These are phyloP conservation scores for Reinhardtius hippoglossoides DNA, from an alignment of 2,113 vertebrate genomes.

Conservation along the genomic window DNA sequence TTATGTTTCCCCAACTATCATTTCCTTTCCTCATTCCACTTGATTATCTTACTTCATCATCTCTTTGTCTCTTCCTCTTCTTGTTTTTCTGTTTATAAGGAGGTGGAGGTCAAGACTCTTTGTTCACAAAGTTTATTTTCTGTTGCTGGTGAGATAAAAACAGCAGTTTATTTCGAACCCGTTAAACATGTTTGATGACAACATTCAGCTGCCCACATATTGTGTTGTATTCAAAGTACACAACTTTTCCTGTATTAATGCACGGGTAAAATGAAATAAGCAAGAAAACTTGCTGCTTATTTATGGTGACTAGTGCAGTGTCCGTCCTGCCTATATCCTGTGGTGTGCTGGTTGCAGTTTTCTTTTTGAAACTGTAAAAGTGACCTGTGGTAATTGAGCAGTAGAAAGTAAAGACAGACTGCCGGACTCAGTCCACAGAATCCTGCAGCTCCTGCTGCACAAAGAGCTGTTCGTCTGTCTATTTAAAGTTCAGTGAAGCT, in stretches of 20 bases:
- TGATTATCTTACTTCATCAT: not conserved
- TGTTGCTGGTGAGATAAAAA: not conserved
- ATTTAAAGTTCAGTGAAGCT: too few species aligned
- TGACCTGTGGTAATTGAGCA: too few species aligned
- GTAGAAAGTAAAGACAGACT: too few species aligned
- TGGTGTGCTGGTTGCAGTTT: too few species aligned
- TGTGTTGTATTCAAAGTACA: not conserved
- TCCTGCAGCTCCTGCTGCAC: too few species aligned
- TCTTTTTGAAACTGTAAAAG: too few species aligned
- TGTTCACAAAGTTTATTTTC: constrained; percentile 13
- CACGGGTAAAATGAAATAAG: too few species aligned
- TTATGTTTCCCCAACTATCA: not conserved
- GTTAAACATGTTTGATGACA: not conserved
- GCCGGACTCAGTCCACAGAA: too few species aligned
- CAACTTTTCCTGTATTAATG: not conserved
- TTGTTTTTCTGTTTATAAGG: constrained; percentile 1
- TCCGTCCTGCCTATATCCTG: too few species aligned
- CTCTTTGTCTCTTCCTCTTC: not conserved
- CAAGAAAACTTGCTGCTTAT: too few species aligned
- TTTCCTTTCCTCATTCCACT: not conserved
- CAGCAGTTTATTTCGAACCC: not conserved
- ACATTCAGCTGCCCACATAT: not conserved
- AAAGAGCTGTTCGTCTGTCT: too few species aligned
- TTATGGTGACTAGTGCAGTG: too few species aligned
- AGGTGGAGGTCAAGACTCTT: constrained; percentile 32